Evolutionary conservation across 2,888 invertebrate genomes (phyloP), one percentile per base, ranked within the genome.

Genomic region (Leptopilina drosophilae): DNA sequence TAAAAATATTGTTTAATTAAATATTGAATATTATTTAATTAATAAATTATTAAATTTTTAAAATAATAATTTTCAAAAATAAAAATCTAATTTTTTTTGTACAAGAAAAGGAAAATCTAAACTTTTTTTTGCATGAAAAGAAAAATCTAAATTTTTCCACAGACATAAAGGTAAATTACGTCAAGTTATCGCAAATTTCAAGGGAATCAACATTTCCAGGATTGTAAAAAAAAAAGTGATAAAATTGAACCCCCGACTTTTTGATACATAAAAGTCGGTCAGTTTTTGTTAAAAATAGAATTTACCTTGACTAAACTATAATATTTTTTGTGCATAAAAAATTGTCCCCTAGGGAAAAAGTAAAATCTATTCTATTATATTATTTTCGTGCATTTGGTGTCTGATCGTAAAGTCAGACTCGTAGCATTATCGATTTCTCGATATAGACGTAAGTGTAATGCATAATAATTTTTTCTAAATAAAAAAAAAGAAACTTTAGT

Each of bases 341-440:
- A 53, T 69, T 56, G 26, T 56, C 26, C 26, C 69, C 69, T 26
- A 12, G 69, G 69, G 69, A 33, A 53, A 49, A 53, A 49, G 1
- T n/a, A 5, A 49, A 69, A 53, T 26, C 69, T 26, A 69, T 69
- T 69, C 46, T 53, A 20, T 77, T 67, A 33, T 33, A 78, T 59
- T 78, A 78, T 78, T 78, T 42, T 33, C 15, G 69, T 78, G 20
- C 42, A 78, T 78, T 76, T 40, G 77, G 7, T 67, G 6, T 67
- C 42, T n/a, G 15, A 62, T 59, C 7, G 53, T 46, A 67, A 66
- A 56, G 40, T 15, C 9, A 66, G 53, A 59, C 26, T 46, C 33
- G 20, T 20, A 46, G 59, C 78, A 82, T 80, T 49, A 49, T 49
- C 78, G 82, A 82, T 82, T 78, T 75, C 62, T 42, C 26, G 12